Percentiles rank a stretch among this genome's conserved stretches.
Conservation (phyloP, 2,113 vertebrate species). For the Argyrosomus japonicus region DNA sequence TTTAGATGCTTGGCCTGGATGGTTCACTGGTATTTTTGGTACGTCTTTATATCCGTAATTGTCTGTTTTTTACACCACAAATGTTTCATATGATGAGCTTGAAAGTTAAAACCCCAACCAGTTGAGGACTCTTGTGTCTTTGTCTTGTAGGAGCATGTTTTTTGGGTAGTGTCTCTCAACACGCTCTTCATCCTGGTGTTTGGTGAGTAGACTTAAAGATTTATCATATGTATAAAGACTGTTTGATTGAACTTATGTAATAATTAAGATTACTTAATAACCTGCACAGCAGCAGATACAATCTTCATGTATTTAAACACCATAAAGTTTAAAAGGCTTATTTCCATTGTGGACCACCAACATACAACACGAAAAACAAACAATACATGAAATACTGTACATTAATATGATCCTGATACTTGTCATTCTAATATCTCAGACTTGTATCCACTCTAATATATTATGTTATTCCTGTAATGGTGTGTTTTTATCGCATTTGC, state of each 20-base stretch:
- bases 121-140: conserved; percentile 9
- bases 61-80: background rate
- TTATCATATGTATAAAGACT: background rate
- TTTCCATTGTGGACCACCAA: background rate
- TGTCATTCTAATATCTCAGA: background rate
- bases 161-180: conserved; percentile 99
- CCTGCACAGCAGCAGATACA: background rate
- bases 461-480: background rate
- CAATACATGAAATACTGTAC: background rate
- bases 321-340: background rate
- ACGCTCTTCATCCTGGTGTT: conserved; percentile 99
- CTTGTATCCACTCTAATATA: background rate
- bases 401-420: background rate
- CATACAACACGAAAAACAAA: background rate
- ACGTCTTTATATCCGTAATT: conserved; percentile 45
- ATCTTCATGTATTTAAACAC: background rate
- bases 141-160: conserved; percentile 93
- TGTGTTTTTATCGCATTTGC: background rate
- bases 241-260: background rate
- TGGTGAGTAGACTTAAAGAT: conserved; percentile 84
- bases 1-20: conserved; percentile 97
- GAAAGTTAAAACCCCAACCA: background rate
- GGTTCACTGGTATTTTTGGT: conserved; percentile 98
- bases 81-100: background rate
- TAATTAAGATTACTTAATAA: background rate